phyloP scores from a whole-genome alignment of 37 sponge, comb jelly and placozoan genomes.

The Cladorhizidae sp. region DNA sequence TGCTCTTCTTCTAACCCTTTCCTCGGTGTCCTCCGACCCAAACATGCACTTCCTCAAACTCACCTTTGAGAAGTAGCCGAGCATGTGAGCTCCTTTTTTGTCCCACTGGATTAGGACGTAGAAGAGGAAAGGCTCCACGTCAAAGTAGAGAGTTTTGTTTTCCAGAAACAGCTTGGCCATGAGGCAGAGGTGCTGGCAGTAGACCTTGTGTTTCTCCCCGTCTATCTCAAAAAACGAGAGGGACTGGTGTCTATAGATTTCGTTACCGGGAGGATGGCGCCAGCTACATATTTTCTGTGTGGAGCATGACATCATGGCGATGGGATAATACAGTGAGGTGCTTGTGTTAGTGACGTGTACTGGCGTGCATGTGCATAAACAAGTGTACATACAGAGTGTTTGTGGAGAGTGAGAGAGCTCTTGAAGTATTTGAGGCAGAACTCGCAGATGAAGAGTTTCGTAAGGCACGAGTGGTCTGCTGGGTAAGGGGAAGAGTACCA shows the following conservation, averaged over 20 bases:
- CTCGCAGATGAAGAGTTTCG: constrained; percentile 74
- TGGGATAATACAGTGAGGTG: neutral
- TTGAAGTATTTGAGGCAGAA: constrained; percentile 87
- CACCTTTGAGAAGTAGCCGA: constrained; percentile 98
- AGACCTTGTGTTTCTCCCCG: constrained; percentile 90
- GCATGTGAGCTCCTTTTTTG: constrained; percentile 69
- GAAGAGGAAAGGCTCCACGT: constrained; percentile 97
- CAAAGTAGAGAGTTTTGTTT: constrained; percentile 96
- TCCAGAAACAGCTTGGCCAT: constrained; percentile 97
- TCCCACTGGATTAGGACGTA: constrained; percentile 86
- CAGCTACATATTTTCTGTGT: constrained; percentile 67
- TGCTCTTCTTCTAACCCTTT: neutral
- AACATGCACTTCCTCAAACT: too few relatives aligned
- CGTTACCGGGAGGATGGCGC: constrained; percentile 91
- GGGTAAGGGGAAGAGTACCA: constrained; percentile 88
- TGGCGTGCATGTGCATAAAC: neutral
- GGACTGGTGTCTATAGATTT: constrained; percentile 83
- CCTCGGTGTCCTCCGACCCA: constrained; percentile 3
- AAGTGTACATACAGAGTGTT: constrained; percentile 42
- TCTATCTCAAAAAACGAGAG: constrained; percentile 97
- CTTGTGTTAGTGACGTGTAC: too few relatives aligned
- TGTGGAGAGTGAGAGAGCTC: constrained; percentile 58
- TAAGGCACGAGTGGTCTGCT: constrained; percentile 65
- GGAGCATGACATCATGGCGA: neutral
- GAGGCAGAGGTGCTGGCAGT: constrained; percentile 95